Percentiles rank a stretch among this genome's conserved stretches.
phyloP scores from a whole-genome alignment of 2,113 vertebrate species.

The Oreochromis spilurus region DNA sequence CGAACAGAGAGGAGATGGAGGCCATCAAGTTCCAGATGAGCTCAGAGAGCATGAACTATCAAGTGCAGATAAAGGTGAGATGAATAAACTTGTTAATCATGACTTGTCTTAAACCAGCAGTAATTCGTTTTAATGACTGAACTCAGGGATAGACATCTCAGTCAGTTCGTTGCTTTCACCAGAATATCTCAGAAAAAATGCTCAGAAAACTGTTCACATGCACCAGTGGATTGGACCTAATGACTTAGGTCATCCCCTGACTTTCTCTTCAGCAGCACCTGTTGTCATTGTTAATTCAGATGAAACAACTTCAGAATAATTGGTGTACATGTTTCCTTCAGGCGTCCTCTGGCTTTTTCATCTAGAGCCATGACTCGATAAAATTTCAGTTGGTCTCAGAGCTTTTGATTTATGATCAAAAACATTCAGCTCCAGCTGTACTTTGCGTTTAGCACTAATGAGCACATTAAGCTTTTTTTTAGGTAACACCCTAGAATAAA shows the following conservation, averaged over 20 bases:
- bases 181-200: neutral
- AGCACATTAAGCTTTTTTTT: neutral
- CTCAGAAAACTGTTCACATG: neutral
- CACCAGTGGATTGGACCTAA: neutral
- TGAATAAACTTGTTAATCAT: neutral
- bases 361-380: neutral
- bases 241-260: neutral
- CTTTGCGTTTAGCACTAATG: neutral
- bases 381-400: neutral
- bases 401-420: neutral
- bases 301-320: neutral
- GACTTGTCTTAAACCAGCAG: neutral
- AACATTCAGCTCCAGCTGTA: neutral
- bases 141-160: neutral
- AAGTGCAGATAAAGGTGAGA: conserved; percentile 85
- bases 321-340: neutral
- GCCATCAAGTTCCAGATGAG: conserved; percentile 90
- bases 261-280: neutral
- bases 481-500: neutral
- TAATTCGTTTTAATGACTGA: neutral
- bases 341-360: neutral
- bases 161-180: neutral
- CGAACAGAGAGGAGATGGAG: conserved; percentile 75
- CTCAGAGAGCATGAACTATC: conserved; percentile 84
- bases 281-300: neutral